Evolutionary conservation across 2,888 invertebrate species (phyloP).

Genomic region (Eustalomyia histrio): DNA sequence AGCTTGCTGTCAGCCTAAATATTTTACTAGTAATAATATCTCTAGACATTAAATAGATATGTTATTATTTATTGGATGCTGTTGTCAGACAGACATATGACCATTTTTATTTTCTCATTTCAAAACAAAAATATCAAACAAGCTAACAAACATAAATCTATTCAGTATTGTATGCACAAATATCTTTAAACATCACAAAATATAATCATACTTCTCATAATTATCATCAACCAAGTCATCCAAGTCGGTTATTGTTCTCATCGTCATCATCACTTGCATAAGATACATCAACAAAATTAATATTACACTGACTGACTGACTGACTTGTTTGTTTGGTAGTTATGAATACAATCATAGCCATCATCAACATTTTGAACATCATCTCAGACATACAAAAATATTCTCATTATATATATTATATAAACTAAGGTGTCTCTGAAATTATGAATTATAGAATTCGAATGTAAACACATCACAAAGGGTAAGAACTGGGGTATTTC

Average conservation of each 20-base stretch:
- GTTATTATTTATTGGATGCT: constrained; percentile 61
- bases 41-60: constrained; percentile 56
- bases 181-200: constrained; percentile 44
- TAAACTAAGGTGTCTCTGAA: too few relatives aligned
- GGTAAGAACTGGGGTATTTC: too few relatives aligned
- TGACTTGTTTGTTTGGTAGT: constrained; percentile 12
- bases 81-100: constrained; percentile 50
- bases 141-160: background rate
- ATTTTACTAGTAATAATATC: constrained; percentile 46
- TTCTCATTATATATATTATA: too few relatives aligned
- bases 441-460: too few relatives aligned
- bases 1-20: constrained; percentile 63
- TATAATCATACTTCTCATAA: constrained; percentile 52
- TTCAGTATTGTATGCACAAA: constrained; percentile 35
- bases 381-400: constrained; percentile 14
- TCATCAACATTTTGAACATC: constrained; percentile 32
- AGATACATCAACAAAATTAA: constrained; percentile 23
- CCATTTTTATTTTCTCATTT: constrained; percentile 41
- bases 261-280: constrained; percentile 18
- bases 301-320: constrained; percentile 10
- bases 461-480: too few relatives aligned
- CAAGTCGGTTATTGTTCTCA: constrained; percentile 18
- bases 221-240: constrained; percentile 30
- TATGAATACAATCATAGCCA: constrained; percentile 38
- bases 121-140: constrained; percentile 17